Base-by-base conservation (phyloP, 2,797 vertebrate genomes). In the Otus scops region DNA sequence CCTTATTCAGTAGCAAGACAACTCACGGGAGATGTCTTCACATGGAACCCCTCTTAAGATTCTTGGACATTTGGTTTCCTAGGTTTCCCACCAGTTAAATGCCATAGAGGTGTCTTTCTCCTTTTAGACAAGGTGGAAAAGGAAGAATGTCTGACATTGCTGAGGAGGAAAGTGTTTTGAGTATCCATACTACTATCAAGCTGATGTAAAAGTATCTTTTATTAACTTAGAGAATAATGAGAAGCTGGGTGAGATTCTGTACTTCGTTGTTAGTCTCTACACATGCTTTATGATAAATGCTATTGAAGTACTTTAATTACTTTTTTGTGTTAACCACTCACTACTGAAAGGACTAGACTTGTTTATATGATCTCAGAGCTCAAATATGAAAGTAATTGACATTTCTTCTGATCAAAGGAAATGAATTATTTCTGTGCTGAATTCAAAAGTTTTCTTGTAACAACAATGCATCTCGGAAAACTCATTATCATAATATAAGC, bases 361-460 rank as follows among this genome's bases (percentile, higher is more conserved):
- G 87, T 92, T 92, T 94, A 73, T 91, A 26, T 6, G 28, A 95
- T 76, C 89, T 84, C 69, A 43, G 34, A 84, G 57, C 76, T 69
- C 81, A 75, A 81, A 86, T 69, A 56, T 34, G 36, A 88, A 92
- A 69, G 65, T 47, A 93, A 96, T 56, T 91, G 87, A 79, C 86
- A 86, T 85, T 89, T 93, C 63, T 78, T 53, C 57, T 77, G 85
- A 95, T 96, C 88, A 95, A 96, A 94, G 67, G 56, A 14, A 87
- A 28, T 0, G 26, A 95, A 91, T 95, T 61, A 86, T 81, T 92
- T 91, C 86, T 13, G 51, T 68, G 79, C 59, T 74, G 80, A 84
- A 96, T 71, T 92, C 77, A 57, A 76, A 85, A 75, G 57, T 53
- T 82, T 47, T 65, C 73, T 91, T 10, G 3, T 34, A 94, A 93